These are phyloP conservation scores for Caenorhabditis angaria DNA, from an alignment of 2,888 invertebrate species.

Conservation along the genomic window DNA sequence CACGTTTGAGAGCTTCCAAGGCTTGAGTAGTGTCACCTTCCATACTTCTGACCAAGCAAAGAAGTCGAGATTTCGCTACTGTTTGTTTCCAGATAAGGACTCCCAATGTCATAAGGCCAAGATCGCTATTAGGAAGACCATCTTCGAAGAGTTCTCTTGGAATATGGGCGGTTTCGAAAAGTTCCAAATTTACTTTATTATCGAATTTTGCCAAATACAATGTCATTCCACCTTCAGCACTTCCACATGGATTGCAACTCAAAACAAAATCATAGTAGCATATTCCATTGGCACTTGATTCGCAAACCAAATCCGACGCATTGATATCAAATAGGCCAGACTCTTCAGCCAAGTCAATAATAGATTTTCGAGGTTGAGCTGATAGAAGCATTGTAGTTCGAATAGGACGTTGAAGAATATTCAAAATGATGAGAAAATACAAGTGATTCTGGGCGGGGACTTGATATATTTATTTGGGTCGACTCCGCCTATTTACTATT, in stretches of 20 bases:
- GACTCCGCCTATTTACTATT: conserved; percentile 37
- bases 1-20: conserved; percentile 65
- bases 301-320: conserved; percentile 68
- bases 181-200: conserved; percentile 63
- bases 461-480: conserved; percentile 30
- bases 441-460: conserved; percentile 38
- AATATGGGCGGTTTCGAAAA: conserved; percentile 55
- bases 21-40: conserved; percentile 45
- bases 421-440: conserved; percentile 6
- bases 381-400: conserved; percentile 11
- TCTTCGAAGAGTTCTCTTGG: conserved; percentile 49
- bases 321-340: conserved; percentile 64
- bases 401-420: neutral
- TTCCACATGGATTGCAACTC: conserved; percentile 43
- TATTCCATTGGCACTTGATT: conserved; percentile 57
- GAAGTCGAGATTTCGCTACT: conserved; percentile 57
- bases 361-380: conserved; percentile 55
- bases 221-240: conserved; percentile 42
- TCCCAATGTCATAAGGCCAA: conserved; percentile 66
- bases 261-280: conserved; percentile 69
- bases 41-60: conserved; percentile 57
- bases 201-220: conserved; percentile 68
- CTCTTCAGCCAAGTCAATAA: conserved; percentile 66
- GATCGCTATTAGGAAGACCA: conserved; percentile 57
- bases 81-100: conserved; percentile 61